These are phyloP conservation scores for Scyliorhinus canicula DNA, from an alignment of 2,797 vertebrate genomes.

Conservation along the genomic window DNA sequence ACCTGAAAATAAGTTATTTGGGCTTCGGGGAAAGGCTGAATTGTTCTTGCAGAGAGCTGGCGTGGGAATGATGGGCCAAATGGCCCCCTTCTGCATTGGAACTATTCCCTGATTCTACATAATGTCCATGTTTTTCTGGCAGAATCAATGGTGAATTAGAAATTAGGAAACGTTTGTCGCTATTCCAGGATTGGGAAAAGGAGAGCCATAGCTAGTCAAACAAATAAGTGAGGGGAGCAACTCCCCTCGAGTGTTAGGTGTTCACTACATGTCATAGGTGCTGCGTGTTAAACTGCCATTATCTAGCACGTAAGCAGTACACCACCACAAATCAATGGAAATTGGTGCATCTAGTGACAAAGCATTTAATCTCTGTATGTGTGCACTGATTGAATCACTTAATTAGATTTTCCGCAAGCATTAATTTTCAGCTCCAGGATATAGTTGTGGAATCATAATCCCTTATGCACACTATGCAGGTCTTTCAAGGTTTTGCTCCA, in stretches of 20 bases:
- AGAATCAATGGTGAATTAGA: no score
- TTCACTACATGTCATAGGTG: no score
- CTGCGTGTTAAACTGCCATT: background rate
- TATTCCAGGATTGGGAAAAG: background rate
- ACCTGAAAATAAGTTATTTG: no score
- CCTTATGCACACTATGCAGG: background rate
- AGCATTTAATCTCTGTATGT: slow-evolving; percentile 6
- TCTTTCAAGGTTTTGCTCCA: background rate
- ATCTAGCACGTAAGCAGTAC: background rate
- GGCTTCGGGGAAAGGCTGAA: background rate
- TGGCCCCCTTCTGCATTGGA: background rate
- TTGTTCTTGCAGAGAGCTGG: background rate
- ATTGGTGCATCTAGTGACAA: background rate
- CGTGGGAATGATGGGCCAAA: background rate
- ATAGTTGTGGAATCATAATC: background rate
- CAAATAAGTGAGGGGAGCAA: background rate
- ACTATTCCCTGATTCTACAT: background rate
- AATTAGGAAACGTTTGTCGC: background rate
- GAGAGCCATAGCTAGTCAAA: background rate
- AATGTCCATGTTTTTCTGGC: background rate
- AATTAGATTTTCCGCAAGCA: background rate
- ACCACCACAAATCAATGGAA: background rate
- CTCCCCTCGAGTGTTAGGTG: background rate
- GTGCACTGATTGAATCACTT: background rate
- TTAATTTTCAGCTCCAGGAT: background rate